Conservation (phyloP, 2,113 vertebrate genomes). For the Nycticebus coucang region DNA sequence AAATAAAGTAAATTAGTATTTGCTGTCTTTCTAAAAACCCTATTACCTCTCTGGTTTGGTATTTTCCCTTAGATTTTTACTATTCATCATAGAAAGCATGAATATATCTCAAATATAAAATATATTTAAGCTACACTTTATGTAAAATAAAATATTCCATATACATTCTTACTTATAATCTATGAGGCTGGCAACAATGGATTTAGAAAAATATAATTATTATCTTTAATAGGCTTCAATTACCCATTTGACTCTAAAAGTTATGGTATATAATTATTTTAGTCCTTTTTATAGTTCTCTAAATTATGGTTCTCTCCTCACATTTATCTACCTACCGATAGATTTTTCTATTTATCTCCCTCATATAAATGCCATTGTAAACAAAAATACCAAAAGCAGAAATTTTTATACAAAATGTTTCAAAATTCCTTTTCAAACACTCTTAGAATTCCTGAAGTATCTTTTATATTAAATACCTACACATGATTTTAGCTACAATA, state of each 20-base stretch:
- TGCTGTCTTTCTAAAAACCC: not conserved
- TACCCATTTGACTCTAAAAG: conserved; percentile 17
- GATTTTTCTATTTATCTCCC: not conserved
- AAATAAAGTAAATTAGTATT: conserved; percentile 10
- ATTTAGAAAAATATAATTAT: conserved; percentile 36
- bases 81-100: not conserved
- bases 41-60: not conserved
- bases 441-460: conserved; percentile 3
- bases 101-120: not conserved
- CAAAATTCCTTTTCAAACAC: not conserved
- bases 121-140: not conserved
- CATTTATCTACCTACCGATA: not conserved
- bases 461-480: not conserved
- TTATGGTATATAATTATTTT: not conserved
- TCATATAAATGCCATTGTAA: not conserved
- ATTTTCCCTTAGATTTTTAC: not conserved
- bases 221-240: not conserved
- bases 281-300: not conserved
- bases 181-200: not conserved
- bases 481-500: not conserved
- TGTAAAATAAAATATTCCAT: not conserved
- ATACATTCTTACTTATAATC: not conserved
- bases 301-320: not conserved
- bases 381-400: not conserved
- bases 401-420: not conserved